Evolutionary conservation across 2,888 invertebrate genomes (phyloP), one percentile per base, ranked within the genome.

Genomic region (Dermolepida albohirtum): DNA sequence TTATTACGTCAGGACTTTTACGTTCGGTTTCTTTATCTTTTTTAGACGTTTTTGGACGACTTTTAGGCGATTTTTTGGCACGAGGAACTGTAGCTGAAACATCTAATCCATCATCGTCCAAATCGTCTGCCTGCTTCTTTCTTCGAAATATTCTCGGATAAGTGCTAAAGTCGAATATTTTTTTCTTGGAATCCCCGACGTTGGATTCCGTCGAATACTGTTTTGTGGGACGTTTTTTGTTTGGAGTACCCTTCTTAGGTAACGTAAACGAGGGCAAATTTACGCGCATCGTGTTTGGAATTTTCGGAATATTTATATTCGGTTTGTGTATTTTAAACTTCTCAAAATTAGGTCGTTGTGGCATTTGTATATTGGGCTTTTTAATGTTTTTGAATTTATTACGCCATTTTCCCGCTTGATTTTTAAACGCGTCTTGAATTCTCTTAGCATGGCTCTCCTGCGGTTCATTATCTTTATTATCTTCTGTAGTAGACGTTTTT

Each of bases 151-250:
- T 86, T 74, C 93, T 87, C 0, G 94, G 94, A 79, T 92, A 93
- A 0, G 94, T 94, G 74, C 89, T 89, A 72, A 92, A 89, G 81
- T 92, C 92, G 77, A 93, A 91, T 72, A 87, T 85, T 74, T 87
- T 88, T 75, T 87, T 88, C 74, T 87, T 87, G 52, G 85, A 85
- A 49, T 86, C 85, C 52, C 85, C 86, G 22, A 82, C 83, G 39
- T 84, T 84, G 6, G 86, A 85, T 74, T 87, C 86, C 49, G 87
- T 87, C 64, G 85, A 84, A 66, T 80, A 78, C 71, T 83, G 83
- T 76, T 82, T 82, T 64, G 80, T 72, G 14, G 80, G 73, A 63
- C 79, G 78, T 68, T 86, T 85, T 74, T 82, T 74, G 70, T 65
- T 77, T 66, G 50, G 73, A 49, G 47, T 74, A 80, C 83, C 71